Evolutionary conservation across 2,888 invertebrate species (phyloP).

Genomic region (Drosophila silvestris): DNA sequence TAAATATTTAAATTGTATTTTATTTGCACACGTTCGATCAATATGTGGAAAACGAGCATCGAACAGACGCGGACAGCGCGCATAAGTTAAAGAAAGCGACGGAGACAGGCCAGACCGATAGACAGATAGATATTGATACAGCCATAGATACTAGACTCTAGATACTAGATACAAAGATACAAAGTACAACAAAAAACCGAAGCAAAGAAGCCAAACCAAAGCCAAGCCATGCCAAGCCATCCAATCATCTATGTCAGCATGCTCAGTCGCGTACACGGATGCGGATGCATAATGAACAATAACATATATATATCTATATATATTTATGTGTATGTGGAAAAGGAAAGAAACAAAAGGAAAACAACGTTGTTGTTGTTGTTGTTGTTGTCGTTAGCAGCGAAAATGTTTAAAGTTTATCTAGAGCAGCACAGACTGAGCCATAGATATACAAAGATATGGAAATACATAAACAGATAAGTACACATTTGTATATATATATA

Average conservation of each 20-base stretch:
- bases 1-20: conserved; percentile 83
- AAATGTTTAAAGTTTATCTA: conserved; percentile 61
- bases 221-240: conserved; percentile 5
- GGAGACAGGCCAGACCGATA: conserved; percentile 3
- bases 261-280: conserved; percentile 39
- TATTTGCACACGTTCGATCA: conserved; percentile 83
- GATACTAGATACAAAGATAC: too few species aligned
- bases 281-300: conserved; percentile 66
- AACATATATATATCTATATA: neutral
- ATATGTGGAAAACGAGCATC: conserved; percentile 67
- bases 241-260: conserved; percentile 17
- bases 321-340: neutral
- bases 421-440: conserved; percentile 43
- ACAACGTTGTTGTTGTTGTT: conserved; percentile 1
- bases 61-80: conserved; percentile 17
- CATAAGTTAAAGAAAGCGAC: conserved; percentile 57
- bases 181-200: conserved; percentile 6
- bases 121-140: conserved; percentile 11
- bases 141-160: conserved; percentile 9
- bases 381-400: conserved; percentile 27
- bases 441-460: conserved; percentile 49
- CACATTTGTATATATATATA: neutral
- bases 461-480: conserved; percentile 21
- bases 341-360: neutral
- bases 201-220: neutral